Base-by-base conservation (phyloP, 2,888 invertebrate genomes). In the Zootermopsis nevadensis region DNA sequence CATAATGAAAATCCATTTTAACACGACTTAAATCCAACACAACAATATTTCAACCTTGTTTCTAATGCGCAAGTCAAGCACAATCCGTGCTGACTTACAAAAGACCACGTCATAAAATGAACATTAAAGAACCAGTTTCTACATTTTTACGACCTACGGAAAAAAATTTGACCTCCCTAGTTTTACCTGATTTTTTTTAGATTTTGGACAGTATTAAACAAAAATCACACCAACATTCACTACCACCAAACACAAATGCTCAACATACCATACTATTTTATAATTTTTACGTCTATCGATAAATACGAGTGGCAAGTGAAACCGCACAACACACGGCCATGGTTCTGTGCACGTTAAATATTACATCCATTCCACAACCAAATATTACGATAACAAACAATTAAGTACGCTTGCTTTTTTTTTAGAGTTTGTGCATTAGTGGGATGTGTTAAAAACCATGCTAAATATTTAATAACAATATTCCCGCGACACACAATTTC, bases 401-500 rank as follows among this genome's bases (percentile, higher is more conserved):
- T n/a, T 27, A 6, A 48, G 19, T 60, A 27, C 6, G 6, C n/a
- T 3, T 60, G n/a, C 6, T 60, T 60, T 27, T 60, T n/a, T 60
- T 2, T n/a, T 27, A 27, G 1, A 8, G 2, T 27, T 60, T 6
- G 27, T 60, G 60, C n/a, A 15, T 60, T 60, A 60, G 12, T 27
- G 60, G 60, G n/a, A 60, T 60, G n/a, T 27, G 15, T 53, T n/a
- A 60, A n/a, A 60, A 27, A 12, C n/a, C 60, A 60, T 60, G 60
- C 15, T 60, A 15, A 27, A 60, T 60, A 27, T 27, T 60, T 60
- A 33, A 33, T 69, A 69, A 69, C 69, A 69, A 69, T 69, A 69
- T 69, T 69, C 69, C 69, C 69, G 69, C 69, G 7, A 69, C 69
- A 69, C 4, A 33, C 0, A 69, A 69, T 33, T 0, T 33, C 19